Conservation (phyloP, 1,140 invertebrate genomes). For the Brachionus sp. region DNA sequence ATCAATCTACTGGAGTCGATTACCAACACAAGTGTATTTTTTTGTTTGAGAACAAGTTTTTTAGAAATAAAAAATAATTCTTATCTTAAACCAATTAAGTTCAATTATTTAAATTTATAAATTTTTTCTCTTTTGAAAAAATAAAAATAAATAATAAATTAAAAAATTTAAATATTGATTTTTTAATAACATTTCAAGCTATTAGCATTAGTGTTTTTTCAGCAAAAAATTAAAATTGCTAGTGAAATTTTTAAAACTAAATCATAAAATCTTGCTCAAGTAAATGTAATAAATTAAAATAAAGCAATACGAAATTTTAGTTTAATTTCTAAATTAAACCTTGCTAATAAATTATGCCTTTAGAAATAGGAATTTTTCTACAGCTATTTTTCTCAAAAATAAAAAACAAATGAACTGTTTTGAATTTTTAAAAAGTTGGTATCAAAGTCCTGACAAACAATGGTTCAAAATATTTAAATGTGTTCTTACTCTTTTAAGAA, state of each 20-base stretch:
- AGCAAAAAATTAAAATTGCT: too few relatives aligned
- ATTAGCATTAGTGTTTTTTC: too few relatives aligned
- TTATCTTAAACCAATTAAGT: too few relatives aligned
- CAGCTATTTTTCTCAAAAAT: background rate
- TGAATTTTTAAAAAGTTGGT: background rate
- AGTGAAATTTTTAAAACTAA: background rate
- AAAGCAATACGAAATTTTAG: background rate
- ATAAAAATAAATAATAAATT: too few relatives aligned
- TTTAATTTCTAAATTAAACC: background rate
- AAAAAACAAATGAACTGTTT: background rate
- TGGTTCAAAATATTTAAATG: slow-evolving; percentile 38
- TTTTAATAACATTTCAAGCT: too few relatives aligned
- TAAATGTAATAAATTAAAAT: background rate
- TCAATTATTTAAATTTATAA: too few relatives aligned
- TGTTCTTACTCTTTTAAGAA: background rate
- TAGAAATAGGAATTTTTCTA: background rate
- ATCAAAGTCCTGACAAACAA: background rate
- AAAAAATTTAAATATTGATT: too few relatives aligned
- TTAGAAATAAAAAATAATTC: too few relatives aligned
- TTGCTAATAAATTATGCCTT: background rate
- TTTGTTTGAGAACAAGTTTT: too few relatives aligned
- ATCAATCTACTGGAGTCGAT: too few relatives aligned
- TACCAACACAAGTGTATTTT: too few relatives aligned
- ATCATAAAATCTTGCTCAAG: background rate
- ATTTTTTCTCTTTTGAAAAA: too few relatives aligned